phyloP scores from a whole-genome alignment of 2,888 invertebrate genomes.

The Chalcosyrphus nemorum region DNA sequence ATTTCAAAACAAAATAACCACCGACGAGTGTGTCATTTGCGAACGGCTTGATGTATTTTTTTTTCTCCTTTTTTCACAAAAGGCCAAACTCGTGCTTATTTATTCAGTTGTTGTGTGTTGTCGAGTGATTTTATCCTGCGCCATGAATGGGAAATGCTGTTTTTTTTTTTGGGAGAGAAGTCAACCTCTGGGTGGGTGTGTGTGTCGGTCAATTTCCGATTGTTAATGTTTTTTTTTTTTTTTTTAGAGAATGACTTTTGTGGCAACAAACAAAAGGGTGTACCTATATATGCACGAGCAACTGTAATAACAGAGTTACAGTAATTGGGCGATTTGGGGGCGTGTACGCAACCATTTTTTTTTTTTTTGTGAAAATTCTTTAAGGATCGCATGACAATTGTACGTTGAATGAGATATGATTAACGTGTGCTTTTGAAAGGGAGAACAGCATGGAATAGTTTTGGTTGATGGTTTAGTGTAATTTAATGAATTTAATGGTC shows the following conservation, averaged over 20 bases:
- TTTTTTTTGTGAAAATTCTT: not conserved
- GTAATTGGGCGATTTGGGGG: not conserved
- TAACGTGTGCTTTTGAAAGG: not conserved
- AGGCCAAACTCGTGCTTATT: slow-evolving; percentile 25
- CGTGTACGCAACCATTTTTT: slow-evolving; percentile 7
- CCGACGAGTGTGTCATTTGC: slow-evolving; percentile 38
- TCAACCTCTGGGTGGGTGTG: not conserved
- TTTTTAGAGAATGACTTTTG: not conserved
- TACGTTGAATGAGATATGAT: not conserved
- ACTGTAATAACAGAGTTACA: not conserved
- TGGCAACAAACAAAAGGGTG: not conserved
- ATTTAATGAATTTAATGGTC: no score
- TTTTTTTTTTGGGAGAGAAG: not conserved
- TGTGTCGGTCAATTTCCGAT: slow-evolving; percentile 19
- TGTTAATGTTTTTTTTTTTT: not conserved
- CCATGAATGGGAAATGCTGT: slow-evolving; percentile 18
- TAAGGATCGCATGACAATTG: not conserved
- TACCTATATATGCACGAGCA: not conserved
- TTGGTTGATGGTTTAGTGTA: no score
- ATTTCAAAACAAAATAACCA: slow-evolving; percentile 42
- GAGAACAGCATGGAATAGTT: no score
- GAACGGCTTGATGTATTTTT: slow-evolving; percentile 42
- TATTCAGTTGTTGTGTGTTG: not conserved
- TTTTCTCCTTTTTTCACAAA: no score
- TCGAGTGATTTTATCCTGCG: slow-evolving; percentile 34